Evolutionary conservation across 2,888 invertebrate species (phyloP).

Genomic region (Phyllotreta cruciferae): DNA sequence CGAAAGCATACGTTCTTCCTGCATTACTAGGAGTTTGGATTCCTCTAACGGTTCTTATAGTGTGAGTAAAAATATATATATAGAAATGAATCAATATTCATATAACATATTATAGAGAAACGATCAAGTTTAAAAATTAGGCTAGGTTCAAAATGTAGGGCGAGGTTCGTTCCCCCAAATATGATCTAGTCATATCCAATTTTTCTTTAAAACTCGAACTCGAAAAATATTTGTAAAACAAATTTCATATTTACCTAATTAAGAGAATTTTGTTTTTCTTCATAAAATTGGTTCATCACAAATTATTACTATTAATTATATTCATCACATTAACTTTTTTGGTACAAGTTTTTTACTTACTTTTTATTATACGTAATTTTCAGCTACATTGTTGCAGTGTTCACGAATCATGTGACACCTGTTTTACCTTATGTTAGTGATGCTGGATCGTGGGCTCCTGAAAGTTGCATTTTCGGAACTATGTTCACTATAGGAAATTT

Average conservation of each 20-base stretch:
- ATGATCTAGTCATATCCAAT: too few species aligned
- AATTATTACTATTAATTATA: slow-evolving; percentile 21
- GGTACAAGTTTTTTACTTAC: slow-evolving; percentile 8
- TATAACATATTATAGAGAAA: too few species aligned
- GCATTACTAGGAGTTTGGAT: slow-evolving; percentile 51
- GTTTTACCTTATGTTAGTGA: slow-evolving; percentile 79
- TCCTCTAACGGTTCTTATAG: slow-evolving; percentile 50
- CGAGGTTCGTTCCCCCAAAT: too few species aligned
- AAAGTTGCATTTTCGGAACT: slow-evolving; percentile 81
- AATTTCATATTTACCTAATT: neutral
- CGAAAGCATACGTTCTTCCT: slow-evolving; percentile 47
- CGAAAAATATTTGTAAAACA: too few species aligned
- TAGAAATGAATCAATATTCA: neutral
- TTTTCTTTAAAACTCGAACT: slow-evolving; percentile 13
- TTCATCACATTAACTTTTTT: slow-evolving; percentile 24
- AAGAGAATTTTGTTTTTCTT: slow-evolving; percentile 15
- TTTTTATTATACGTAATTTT: slow-evolving; percentile 24
- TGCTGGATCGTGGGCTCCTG: slow-evolving; percentile 75
- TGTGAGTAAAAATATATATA: slow-evolving; percentile 48
- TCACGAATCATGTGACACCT: slow-evolving; percentile 70
- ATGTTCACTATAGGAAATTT: slow-evolving; percentile 74
- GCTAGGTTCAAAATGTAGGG: too few species aligned
- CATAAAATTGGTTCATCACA: too few species aligned
- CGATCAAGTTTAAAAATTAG: neutral
- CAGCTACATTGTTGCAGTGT: slow-evolving; percentile 72